Evolutionary conservation across 2,888 invertebrate species (phyloP).

Genomic region (Meghimatium bilineatum): DNA sequence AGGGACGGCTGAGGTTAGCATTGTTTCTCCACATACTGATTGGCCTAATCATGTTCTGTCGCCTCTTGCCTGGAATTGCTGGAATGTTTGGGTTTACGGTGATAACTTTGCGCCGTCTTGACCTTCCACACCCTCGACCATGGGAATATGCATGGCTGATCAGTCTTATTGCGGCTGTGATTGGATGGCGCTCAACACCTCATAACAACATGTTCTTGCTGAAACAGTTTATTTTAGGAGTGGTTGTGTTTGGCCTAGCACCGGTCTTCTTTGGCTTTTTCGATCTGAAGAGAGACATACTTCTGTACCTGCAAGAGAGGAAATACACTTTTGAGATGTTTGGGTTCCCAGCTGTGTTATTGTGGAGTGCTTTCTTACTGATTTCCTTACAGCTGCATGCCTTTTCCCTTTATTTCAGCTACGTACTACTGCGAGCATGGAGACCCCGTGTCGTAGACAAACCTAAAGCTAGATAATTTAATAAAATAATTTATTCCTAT

Average conservation of each 20-base stretch:
- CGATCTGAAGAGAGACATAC: constrained; percentile 90
- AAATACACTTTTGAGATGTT: constrained; percentile 80
- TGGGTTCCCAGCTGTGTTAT: constrained; percentile 88
- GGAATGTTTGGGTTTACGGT: constrained; percentile 95
- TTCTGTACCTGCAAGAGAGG: constrained; percentile 85
- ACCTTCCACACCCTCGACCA: constrained; percentile 89
- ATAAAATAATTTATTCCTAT: background rate
- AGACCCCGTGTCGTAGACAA: constrained; percentile 60
- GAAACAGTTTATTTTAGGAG: constrained; percentile 82
- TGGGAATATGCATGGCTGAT: constrained; percentile 97
- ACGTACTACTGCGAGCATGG: constrained; percentile 74
- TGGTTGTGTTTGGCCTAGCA: constrained; percentile 85
- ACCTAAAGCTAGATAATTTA: constrained; percentile 44
- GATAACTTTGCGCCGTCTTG: constrained; percentile 87
- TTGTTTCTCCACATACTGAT: constrained; percentile 94
- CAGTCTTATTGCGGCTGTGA: constrained; percentile 88
- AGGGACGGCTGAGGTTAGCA: constrained; percentile 94
- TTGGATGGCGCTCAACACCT: constrained; percentile 90
- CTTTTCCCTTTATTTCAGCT: constrained; percentile 73
- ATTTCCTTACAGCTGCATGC: constrained; percentile 87
- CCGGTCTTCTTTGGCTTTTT: constrained; percentile 89
- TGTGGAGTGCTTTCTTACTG: constrained; percentile 94
- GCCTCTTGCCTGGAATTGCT: constrained; percentile 92
- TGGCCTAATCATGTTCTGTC: constrained; percentile 92
- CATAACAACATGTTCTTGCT: constrained; percentile 84